Base-by-base conservation (phyloP, 2,113 vertebrate genomes). In the Mormyrus lacerda region DNA sequence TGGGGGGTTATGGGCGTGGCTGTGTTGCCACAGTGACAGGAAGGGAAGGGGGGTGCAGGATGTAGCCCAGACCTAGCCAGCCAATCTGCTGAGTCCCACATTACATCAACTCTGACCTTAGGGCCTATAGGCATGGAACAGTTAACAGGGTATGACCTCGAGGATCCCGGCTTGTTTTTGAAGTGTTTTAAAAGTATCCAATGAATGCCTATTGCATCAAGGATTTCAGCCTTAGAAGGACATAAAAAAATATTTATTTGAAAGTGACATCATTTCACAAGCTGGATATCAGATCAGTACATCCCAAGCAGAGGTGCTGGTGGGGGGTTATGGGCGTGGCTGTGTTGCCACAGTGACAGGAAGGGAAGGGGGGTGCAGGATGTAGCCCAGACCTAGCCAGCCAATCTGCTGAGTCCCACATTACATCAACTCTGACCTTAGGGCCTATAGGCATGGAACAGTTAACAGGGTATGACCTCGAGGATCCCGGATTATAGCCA, bases 101-200 rank as follows among this genome's bases (percentile, higher is more conserved):
- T 51, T 50, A 35, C 55, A 58, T 44, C 83, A 89, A 27, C 51
- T 58, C 61, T 27, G 45, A 76, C 24, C 44, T n/a, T 35, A 31
- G 48, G n/a, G 47, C n/a, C 48, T 45, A 76, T 88, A 89, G 85
- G 89, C 85, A 89, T 61, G 88, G 88, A 93, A 88, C 89, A 89
- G 89, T 89, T 89, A 92, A 92, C 92, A 91, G 87, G 91, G 83
- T 91, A 17, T 55, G 21, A 53, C 21, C 53, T 61, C 73, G 73
- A 82, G 31, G 79, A 89, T 84, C 27, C 89, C 85, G 51, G 55
- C n/a, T n/a, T n/a, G n/a, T n/a, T n/a, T n/a, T n/a, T n/a, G n/a
- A n/a, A n/a, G n/a, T n/a, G n/a, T n/a, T n/a, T n/a, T n/a, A n/a
- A n/a, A n/a, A n/a, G n/a, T n/a, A n/a, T n/a, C n/a, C n/a, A n/a